A percentile compares a stretch with the other conserved stretches of the same genome.
These are phyloP conservation scores for Catharus fuscescens DNA, from an alignment of 2,113 vertebrate species.

Conservation along the genomic window DNA sequence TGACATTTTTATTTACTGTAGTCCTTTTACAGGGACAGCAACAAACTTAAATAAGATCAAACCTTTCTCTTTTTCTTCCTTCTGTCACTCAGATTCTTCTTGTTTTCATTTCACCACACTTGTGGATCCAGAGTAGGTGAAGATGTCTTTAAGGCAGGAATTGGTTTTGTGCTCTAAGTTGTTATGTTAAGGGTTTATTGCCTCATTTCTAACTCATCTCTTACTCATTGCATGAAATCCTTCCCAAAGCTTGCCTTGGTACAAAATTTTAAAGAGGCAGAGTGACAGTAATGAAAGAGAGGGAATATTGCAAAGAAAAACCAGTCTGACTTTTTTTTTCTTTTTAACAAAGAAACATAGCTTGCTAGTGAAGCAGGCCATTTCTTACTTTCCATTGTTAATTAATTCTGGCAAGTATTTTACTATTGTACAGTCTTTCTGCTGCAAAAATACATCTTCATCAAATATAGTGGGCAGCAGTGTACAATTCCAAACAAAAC, in stretches of 20 bases:
- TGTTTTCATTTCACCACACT: background rate
- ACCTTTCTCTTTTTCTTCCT: background rate
- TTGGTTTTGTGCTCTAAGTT: background rate
- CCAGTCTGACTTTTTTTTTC: background rate
- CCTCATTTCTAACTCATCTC: background rate
- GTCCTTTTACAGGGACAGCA: background rate
- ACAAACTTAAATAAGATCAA: background rate
- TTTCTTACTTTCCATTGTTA: background rate
- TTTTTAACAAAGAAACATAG: background rate
- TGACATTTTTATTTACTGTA: background rate
- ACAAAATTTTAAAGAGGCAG: background rate
- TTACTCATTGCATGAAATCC: background rate
- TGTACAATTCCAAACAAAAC: background rate
- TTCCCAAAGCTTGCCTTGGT: background rate
- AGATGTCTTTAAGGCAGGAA: background rate
- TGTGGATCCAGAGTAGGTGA: background rate
- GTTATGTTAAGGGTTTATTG: background rate
- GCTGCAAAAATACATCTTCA: constrained; percentile 28
- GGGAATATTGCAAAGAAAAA: background rate
- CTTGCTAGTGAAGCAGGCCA: background rate
- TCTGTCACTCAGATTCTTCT: background rate
- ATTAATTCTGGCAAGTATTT: constrained; percentile 41
- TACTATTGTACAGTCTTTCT: background rate
- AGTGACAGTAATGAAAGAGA: background rate
- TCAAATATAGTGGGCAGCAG: background rate